phyloP scores from a whole-genome alignment of 1,140 invertebrate species.

The Argopecten irradians region DNA sequence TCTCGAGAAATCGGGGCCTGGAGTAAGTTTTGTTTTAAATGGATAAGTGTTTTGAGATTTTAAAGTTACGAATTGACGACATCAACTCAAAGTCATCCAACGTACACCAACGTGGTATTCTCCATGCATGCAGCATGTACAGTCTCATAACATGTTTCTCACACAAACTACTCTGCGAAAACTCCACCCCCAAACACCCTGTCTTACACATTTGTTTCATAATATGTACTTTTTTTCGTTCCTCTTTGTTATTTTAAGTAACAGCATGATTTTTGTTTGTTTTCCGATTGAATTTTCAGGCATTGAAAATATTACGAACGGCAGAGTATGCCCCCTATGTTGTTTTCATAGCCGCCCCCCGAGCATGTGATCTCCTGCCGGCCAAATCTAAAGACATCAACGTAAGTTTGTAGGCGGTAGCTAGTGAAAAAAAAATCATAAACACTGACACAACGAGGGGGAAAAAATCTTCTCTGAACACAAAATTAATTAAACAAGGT shows the following conservation, averaged over 20 bases:
- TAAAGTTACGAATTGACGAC: too few relatives aligned
- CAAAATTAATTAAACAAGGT: too few relatives aligned
- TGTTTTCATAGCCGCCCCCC: slow-evolving; percentile 98
- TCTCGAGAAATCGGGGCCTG: too few relatives aligned
- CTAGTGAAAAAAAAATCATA: too few relatives aligned
- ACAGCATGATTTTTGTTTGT: slow-evolving; percentile 37
- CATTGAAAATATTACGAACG: slow-evolving; percentile 96
- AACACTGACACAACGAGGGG: too few relatives aligned
- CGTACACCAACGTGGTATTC: background rate
- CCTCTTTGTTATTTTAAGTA: background rate
- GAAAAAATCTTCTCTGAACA: too few relatives aligned
- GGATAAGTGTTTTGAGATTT: too few relatives aligned
- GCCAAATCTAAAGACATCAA: slow-evolving; percentile 57
- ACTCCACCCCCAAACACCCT: background rate
- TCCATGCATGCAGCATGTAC: slow-evolving; percentile 6
- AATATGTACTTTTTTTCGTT: slow-evolving; percentile 13
- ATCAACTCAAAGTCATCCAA: too few relatives aligned
- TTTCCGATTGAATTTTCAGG: slow-evolving; percentile 79
- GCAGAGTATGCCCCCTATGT: slow-evolving; percentile 98
- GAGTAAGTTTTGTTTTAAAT: too few relatives aligned
- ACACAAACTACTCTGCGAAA: background rate
- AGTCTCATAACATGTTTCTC: slow-evolving; percentile 10
- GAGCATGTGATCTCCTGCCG: slow-evolving; percentile 67
- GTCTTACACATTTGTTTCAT: background rate
- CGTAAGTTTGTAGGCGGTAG: slow-evolving; percentile 54